Evolutionary conservation across 2,113 vertebrate species (phyloP), one percentile per base, ranked within the genome.

Genomic region (Pelodiscus sinensis): DNA sequence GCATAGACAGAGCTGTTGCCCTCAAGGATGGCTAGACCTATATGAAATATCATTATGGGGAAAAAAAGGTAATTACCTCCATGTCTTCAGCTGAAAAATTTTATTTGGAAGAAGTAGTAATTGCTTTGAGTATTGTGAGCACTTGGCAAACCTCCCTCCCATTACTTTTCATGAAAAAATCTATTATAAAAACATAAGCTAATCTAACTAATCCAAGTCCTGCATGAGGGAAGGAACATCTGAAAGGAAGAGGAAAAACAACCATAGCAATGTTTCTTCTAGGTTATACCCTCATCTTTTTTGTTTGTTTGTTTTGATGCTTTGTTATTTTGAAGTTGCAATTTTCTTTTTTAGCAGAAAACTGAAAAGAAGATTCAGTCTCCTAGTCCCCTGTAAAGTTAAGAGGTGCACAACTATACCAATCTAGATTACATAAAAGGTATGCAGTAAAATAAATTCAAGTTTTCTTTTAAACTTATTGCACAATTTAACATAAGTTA

Each of bases 391-490:
- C 51, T 82, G 22, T 84, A 68, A 90, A 85, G 86, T 87, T 89
- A 91, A 88, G 84, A 14, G 73, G 85, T n/a, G 82, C 0, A 22
- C 58, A 80, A 89, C 88, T 65, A 16, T 82, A 95, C 91, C 16
- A 90, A 89, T 89, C 85, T 35, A 60, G 94, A 65, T 73, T 80
- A 90, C 73, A 92, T 80, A 95, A 91, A 80, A 65, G 83, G 58
- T 94, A 35, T 27, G 19, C 92, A 95, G 91, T 92, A 91, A 96
- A 93, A 82, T 56, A 92, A 90, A 95, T 91, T 77, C 93, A 95
- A 96, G 94, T 84, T 93, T 94, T 95, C 52, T 84, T 94, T 93
- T 90, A 82, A 88, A 95, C 78, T 90, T 96, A 95, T 90, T 82
- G 65, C 94, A 81, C 91, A 94, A 88, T 96, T 93, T 95, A 96